Percentiles rank a stretch among this genome's conserved stretches.
Evolutionary conservation across 2,797 vertebrate genomes (phyloP).

Genomic region (Epinephelus coioides): DNA sequence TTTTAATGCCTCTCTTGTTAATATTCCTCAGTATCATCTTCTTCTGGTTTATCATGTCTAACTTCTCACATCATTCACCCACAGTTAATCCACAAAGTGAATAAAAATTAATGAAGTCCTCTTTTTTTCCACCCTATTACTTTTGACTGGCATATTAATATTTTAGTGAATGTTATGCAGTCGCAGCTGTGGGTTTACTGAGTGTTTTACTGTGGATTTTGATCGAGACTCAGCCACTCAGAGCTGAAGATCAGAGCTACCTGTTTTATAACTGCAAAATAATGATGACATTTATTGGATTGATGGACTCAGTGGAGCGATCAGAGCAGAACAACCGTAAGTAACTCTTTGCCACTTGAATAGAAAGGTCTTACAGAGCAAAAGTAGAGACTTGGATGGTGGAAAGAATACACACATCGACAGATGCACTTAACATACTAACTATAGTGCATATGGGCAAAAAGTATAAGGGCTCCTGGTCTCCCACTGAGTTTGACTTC

Average conservation of each 20-base stretch:
- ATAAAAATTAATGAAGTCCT: conserved; percentile 41
- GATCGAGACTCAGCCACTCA: background rate
- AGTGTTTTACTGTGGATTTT: conserved; percentile 30
- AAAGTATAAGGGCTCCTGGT: background rate
- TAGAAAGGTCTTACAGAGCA: conserved; percentile 16
- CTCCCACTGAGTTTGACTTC: conserved; percentile 53
- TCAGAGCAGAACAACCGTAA: conserved; percentile 21
- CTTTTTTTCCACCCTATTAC: conserved; percentile 26
- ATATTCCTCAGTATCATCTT: background rate
- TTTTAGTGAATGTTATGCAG: conserved; percentile 31
- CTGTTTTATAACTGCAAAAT: conserved; percentile 48
- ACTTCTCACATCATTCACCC: conserved; percentile 21
- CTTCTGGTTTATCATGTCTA: conserved; percentile 17
- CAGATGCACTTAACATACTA: background rate
- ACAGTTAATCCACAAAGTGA: conserved; percentile 20
- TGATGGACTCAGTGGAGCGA: conserved; percentile 43
- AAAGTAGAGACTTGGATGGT: background rate
- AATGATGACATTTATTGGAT: conserved; percentile 53
- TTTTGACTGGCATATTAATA: conserved; percentile 44
- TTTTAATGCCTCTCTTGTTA: conserved; percentile 9
- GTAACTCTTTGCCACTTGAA: conserved; percentile 24
- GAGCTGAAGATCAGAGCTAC: conserved; percentile 25
- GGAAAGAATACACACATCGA: conserved; percentile 12
- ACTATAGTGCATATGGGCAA: background rate
- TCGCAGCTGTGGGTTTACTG: conserved; percentile 27